These are phyloP conservation scores for Nyctereutes procyonoides DNA, from an alignment of 2,113 vertebrate species.

Conservation along the genomic window DNA sequence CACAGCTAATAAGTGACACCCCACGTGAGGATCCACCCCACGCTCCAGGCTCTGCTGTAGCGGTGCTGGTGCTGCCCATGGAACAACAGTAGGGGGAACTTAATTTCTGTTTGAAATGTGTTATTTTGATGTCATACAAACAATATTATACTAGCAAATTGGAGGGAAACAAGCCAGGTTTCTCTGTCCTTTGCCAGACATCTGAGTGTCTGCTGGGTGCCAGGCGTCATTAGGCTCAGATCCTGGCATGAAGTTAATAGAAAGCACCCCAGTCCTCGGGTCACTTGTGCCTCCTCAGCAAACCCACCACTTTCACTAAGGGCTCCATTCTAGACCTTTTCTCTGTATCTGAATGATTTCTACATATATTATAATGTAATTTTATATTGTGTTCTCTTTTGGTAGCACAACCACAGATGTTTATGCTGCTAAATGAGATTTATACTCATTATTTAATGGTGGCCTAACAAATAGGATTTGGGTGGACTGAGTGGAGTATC, in stretches of 20 bases:
- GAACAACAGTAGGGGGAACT: background rate
- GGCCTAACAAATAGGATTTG: background rate
- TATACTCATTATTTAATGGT: background rate
- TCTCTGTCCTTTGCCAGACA: background rate
- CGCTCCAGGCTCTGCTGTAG: too few species aligned
- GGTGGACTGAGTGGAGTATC: background rate
- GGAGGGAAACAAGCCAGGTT: background rate
- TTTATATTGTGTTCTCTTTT: background rate
- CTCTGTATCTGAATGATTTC: background rate
- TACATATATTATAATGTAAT: too few species aligned
- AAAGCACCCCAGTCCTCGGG: too few species aligned
- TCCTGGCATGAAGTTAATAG: background rate
- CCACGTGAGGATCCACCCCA: background rate
- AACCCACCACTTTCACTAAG: background rate
- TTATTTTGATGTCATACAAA: background rate
- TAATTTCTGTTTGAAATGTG: background rate
- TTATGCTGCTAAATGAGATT: background rate
- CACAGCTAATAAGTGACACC: background rate
- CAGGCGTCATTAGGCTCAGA: fast-evolving
- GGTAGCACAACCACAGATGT: background rate
- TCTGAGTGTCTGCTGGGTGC: background rate
- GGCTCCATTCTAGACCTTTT: background rate
- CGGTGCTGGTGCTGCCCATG: background rate
- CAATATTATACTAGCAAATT: background rate
- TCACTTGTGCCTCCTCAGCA: background rate